phyloP scores from a whole-genome alignment of 2,797 vertebrate species.

The Chaunax sp. region DNA sequence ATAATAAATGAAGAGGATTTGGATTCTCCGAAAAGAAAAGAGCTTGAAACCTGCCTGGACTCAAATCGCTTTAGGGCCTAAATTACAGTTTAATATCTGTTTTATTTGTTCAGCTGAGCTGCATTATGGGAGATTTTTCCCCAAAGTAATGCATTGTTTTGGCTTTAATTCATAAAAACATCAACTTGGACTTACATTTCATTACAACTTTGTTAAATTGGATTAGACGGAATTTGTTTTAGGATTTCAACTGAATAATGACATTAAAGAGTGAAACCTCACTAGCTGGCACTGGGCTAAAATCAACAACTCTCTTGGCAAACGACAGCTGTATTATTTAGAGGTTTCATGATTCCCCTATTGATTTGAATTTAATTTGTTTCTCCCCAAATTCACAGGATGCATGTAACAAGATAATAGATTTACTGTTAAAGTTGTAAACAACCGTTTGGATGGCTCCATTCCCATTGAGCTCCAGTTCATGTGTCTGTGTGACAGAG shows the following conservation, averaged over 20 bases:
- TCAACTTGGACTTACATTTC: conserved; percentile 26
- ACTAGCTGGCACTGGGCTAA: conserved; percentile 26
- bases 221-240: conserved; percentile 45
- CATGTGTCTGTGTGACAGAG: conserved; percentile 10
- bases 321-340: conserved; percentile 42
- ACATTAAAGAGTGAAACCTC: conserved; percentile 47
- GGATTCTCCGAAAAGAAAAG: conserved; percentile 35
- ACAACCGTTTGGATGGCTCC: conserved; percentile 25
- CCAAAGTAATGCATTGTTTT: conserved; percentile 26
- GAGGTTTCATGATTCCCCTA: conserved; percentile 56
- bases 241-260: conserved; percentile 54
- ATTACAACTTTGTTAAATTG: conserved; percentile 43
- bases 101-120: conserved; percentile 36
- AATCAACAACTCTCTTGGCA: conserved; percentile 36
- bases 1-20: conserved; percentile 49
- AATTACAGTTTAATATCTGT: conserved; percentile 23
- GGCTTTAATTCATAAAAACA: conserved; percentile 27
- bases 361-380: conserved; percentile 63
- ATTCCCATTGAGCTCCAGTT: conserved; percentile 23
- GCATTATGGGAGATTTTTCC: conserved; percentile 29
- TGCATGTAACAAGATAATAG: conserved; percentile 40
- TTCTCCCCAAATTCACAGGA: conserved; percentile 38
- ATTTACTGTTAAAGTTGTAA: conserved; percentile 45
- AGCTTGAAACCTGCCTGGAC: conserved; percentile 22
- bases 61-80: conserved; percentile 28